Conservation (phyloP, 2,888 invertebrate species). For the Drosophila neotestacea region DNA sequence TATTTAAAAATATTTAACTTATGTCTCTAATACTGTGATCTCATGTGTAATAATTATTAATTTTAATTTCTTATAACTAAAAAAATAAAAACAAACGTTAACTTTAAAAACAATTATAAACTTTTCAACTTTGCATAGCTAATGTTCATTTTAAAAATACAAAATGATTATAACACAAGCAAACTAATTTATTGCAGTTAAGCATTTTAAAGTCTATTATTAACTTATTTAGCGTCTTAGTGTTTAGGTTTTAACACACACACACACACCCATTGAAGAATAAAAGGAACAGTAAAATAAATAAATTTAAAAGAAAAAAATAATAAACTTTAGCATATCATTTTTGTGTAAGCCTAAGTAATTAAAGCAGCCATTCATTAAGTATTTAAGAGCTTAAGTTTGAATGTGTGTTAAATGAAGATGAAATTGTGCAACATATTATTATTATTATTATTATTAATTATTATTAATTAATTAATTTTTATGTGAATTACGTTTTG, state of each 20-base stretch:
- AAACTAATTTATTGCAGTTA: slow-evolving; percentile 79
- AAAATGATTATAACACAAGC: slow-evolving; percentile 57
- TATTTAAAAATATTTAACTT: slow-evolving; percentile 77
- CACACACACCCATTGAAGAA: slow-evolving; percentile 23
- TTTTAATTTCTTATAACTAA: slow-evolving; percentile 78
- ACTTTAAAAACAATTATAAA: slow-evolving; percentile 48
- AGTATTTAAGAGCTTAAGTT: slow-evolving; percentile 43
- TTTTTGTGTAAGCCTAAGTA: slow-evolving; percentile 66
- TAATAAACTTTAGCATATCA: slow-evolving; percentile 66
- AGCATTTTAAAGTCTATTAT: slow-evolving; percentile 65
- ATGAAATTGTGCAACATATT: slow-evolving; percentile 51
- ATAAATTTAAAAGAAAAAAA: slow-evolving; percentile 27
- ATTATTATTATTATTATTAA: slow-evolving; percentile 17
- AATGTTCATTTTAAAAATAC: slow-evolving; percentile 65
- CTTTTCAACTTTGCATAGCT: slow-evolving; percentile 72
- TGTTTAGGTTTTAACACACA: slow-evolving; percentile 63
- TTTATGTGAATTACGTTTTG: slow-evolving; percentile 42
- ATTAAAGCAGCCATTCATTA: slow-evolving; percentile 55
- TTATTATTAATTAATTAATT: slow-evolving; percentile 25
- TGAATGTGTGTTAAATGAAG: slow-evolving; percentile 45
- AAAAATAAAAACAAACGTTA: slow-evolving; percentile 62
- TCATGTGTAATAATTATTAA: slow-evolving; percentile 85
- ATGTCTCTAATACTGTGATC: slow-evolving; percentile 86
- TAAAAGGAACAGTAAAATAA: slow-evolving; percentile 23
- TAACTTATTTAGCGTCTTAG: slow-evolving; percentile 65